These are phyloP conservation scores for Cryptoleucopteryx plumbea DNA, from an alignment of 2,113 vertebrate genomes.

Conservation along the genomic window DNA sequence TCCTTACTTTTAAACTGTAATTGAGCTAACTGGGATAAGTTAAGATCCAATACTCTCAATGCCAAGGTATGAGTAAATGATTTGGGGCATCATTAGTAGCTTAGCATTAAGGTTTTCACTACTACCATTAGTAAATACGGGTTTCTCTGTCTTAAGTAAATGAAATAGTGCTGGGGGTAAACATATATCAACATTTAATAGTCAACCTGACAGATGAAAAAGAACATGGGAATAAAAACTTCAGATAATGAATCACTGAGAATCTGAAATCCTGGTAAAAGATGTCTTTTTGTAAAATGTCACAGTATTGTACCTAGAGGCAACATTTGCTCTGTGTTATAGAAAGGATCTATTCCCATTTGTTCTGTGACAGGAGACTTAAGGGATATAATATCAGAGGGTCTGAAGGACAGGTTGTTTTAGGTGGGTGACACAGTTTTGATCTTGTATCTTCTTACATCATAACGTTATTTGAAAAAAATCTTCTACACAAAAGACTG, in stretches of 20 bases:
- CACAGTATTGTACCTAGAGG: not conserved
- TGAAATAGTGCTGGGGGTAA: not conserved
- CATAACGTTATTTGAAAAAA: constrained; percentile 20
- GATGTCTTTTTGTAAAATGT: not conserved
- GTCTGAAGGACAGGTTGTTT: constrained; percentile 8
- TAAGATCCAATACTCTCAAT: not conserved
- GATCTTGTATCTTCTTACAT: not conserved
- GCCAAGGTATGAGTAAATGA: not conserved
- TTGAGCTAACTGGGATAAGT: not conserved
- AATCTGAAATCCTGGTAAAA: not conserved
- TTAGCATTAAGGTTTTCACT: not conserved
- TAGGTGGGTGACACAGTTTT: not conserved
- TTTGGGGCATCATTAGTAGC: not conserved
- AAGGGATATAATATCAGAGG: not conserved
- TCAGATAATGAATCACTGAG: not conserved
- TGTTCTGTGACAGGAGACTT: constrained; percentile 35
- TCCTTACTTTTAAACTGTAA: not conserved
- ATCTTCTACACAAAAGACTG: not conserved
- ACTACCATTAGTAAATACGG: not conserved
- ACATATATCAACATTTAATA: not conserved
- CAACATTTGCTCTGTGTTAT: not conserved
- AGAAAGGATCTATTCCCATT: constrained; percentile 37
- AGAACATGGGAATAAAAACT: not conserved
- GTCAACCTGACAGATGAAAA: not conserved
- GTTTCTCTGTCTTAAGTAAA: not conserved